A percentile compares a stretch with the other conserved stretches of the same genome.
Conservation (phyloP, 2,113 vertebrate genomes). For the Phaetusa simplex region DNA sequence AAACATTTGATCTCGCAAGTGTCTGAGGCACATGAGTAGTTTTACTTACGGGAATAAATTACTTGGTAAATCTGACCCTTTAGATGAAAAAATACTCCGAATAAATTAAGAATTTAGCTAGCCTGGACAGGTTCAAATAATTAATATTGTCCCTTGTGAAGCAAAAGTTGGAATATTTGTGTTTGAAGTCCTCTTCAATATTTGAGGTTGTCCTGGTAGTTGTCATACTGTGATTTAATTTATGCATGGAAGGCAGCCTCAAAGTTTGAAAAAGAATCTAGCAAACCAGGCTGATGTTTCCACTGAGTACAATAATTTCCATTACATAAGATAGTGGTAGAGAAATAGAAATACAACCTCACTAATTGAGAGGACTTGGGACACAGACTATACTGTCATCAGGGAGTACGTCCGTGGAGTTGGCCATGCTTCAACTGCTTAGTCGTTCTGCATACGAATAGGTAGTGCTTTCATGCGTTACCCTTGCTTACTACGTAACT, state of each 20-base stretch:
- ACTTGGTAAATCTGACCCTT: neutral
- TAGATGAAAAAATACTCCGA: constrained; percentile 12
- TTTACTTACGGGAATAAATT: neutral
- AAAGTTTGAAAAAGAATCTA: neutral
- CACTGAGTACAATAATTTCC: neutral
- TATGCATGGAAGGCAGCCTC: constrained; percentile 31
- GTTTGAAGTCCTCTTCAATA: neutral
- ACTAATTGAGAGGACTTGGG: constrained; percentile 40
- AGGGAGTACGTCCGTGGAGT: neutral
- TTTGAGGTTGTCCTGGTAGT: constrained; percentile 43
- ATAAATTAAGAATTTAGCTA: constrained; percentile 48
- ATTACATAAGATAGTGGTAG: neutral
- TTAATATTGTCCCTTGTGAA: neutral
- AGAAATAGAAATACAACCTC: constrained; percentile 26
- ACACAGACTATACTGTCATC: neutral
- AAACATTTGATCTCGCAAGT: neutral
- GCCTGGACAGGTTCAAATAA: constrained; percentile 28
- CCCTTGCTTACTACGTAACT: neutral
- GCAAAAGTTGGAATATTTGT: neutral
- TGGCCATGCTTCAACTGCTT: constrained; percentile 47
- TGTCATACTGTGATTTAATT: neutral
- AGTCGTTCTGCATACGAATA: constrained; percentile 45
- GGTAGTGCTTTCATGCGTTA: constrained; percentile 2
- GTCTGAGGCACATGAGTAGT: neutral
- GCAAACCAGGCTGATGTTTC: constrained; percentile 53